A percentile compares a stretch with the other conserved stretches of the same genome.
phyloP scores from a whole-genome alignment of 2,797 vertebrate species.

The Neosilurus hyrtlii region DNA sequence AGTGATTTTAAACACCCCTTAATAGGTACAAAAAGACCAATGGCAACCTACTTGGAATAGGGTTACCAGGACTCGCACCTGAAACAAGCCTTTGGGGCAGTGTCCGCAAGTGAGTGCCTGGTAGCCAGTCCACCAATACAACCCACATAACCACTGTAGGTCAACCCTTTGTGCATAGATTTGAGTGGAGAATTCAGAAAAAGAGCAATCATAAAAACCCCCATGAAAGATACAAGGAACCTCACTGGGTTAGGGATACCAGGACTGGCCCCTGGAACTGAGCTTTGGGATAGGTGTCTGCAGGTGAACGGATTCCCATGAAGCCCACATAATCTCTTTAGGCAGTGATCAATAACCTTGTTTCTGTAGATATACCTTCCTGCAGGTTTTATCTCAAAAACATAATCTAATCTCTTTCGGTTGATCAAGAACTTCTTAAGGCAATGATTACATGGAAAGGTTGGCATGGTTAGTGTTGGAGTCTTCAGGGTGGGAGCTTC shows the following conservation, averaged over 20 bases:
- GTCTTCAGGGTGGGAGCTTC: too few species aligned
- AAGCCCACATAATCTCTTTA: too few species aligned
- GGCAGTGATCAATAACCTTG: too few species aligned
- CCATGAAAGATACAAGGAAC: background rate
- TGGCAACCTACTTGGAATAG: background rate
- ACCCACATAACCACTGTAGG: background rate
- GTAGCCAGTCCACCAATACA: background rate
- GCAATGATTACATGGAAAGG: too few species aligned
- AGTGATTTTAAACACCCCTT: background rate
- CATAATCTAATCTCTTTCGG: too few species aligned
- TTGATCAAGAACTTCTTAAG: too few species aligned
- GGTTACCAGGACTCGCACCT: background rate
- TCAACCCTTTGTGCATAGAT: background rate
- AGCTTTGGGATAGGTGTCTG: too few species aligned
- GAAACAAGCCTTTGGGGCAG: background rate
- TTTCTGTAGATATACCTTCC: too few species aligned
- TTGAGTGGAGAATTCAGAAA: background rate
- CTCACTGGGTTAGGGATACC: background rate
- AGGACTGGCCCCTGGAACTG: too few species aligned
- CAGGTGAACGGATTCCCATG: too few species aligned
- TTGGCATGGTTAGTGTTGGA: too few species aligned
- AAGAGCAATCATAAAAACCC: background rate
- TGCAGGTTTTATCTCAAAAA: too few species aligned
- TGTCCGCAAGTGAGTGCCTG: background rate
- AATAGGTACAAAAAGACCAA: background rate